Percentiles rank a stretch among this genome's conserved stretches.
Evolutionary conservation across 1,140 invertebrate species (phyloP).

Genomic region (Drosophila parabipectinata): DNA sequence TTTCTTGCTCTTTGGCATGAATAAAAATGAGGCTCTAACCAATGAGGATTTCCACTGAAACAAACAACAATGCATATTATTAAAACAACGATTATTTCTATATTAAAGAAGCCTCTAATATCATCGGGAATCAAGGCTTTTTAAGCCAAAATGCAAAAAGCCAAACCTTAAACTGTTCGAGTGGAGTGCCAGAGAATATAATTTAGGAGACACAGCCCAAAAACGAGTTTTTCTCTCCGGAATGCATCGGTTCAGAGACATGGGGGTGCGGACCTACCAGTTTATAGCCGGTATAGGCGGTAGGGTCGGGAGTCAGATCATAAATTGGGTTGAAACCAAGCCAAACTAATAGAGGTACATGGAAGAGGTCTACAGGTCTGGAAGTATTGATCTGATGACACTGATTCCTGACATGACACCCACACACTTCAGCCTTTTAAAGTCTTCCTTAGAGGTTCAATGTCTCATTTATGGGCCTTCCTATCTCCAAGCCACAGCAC

Average conservation of each 20-base stretch:
- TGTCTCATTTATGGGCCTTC: background rate
- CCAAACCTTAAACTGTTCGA: constrained; percentile 10
- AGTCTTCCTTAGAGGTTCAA: too few species aligned
- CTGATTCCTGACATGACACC: too few species aligned
- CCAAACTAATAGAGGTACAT: constrained; percentile 70
- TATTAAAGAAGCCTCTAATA: background rate
- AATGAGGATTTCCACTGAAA: constrained; percentile 8
- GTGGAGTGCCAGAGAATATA: constrained; percentile 23
- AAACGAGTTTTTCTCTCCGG: constrained; percentile 34
- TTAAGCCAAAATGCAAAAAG: background rate
- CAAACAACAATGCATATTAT: background rate
- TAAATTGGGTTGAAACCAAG: constrained; percentile 68
- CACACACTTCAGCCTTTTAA: too few species aligned
- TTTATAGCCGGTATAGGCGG: background rate
- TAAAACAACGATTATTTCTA: background rate
- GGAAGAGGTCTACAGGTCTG: background rate
- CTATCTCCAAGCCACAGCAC: background rate
- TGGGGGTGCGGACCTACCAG: background rate
- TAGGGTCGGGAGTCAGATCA: constrained; percentile 58
- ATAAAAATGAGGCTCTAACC: constrained; percentile 66
- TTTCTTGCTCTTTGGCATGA: constrained; percentile 61
- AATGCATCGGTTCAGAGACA: constrained; percentile 16
- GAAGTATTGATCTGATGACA: constrained; percentile 15
- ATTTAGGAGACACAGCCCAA: constrained; percentile 23
- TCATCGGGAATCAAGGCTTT: background rate